A percentile compares a stretch with the other conserved stretches of the same genome.
These are phyloP conservation scores for Oxycera nigricornis DNA, from an alignment of 2,888 invertebrate genomes.

Conservation along the genomic window DNA sequence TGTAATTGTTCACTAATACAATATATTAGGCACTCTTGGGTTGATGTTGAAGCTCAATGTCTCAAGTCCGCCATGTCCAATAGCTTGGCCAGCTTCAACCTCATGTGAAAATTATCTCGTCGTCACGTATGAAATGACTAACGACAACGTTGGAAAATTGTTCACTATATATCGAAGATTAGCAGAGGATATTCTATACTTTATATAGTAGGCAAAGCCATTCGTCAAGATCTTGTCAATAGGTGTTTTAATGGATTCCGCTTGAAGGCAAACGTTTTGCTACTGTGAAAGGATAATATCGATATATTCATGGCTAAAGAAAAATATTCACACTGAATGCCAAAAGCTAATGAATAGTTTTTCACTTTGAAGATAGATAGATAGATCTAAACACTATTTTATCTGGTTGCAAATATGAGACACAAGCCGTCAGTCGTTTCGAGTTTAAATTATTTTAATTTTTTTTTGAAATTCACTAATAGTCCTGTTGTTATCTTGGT, in stretches of 20 bases:
- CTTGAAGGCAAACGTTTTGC: background rate
- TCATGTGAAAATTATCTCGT: background rate
- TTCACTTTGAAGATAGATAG: no score
- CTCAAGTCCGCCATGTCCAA: background rate
- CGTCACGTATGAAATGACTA: background rate
- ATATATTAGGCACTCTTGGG: constrained; percentile 3
- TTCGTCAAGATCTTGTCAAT: constrained; percentile 8
- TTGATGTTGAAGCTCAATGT: background rate
- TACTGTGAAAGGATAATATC: constrained; percentile 11
- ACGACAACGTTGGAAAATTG: background rate
- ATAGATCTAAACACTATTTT: no score
- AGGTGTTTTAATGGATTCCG: background rate
- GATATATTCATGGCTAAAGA: background rate
- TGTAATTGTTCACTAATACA: constrained; percentile 31
- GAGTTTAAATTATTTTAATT: no score
- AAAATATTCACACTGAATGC: no score
- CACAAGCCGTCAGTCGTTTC: no score
- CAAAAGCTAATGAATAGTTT: no score
- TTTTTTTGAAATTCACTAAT: no score
- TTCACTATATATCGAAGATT: background rate
- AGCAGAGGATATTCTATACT: background rate
- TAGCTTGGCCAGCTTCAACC: background rate
- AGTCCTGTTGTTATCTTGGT: no score
- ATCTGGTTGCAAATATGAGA: no score
- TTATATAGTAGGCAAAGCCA: background rate